These are phyloP conservation scores for Aptenodytes forsteri DNA, from an alignment of 2,113 vertebrate species.

Conservation along the genomic window DNA sequence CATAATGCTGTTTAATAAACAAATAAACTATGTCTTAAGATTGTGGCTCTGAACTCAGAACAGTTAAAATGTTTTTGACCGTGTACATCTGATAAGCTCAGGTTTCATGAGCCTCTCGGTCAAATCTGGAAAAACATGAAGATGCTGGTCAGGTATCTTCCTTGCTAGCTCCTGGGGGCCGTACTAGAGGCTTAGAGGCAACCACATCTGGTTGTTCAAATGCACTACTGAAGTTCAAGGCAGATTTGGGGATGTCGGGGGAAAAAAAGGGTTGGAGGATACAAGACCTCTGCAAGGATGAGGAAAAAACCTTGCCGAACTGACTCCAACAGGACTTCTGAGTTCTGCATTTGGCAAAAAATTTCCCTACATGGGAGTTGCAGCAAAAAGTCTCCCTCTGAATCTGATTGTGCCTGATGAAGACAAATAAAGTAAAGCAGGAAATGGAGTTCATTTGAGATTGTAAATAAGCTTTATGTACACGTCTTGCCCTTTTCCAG, in stretches of 20 bases:
- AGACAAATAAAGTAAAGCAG: background rate
- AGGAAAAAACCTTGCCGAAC: background rate
- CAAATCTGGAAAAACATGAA: background rate
- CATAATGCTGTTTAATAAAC: conserved; percentile 55
- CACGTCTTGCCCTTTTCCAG: background rate
- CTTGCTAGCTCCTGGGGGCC: background rate
- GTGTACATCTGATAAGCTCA: background rate
- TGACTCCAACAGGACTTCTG: background rate
- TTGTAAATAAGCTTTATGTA: background rate
- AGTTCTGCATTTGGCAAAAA: background rate
- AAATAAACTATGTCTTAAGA: conserved; percentile 13
- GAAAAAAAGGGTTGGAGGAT: background rate
- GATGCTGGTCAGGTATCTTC: background rate
- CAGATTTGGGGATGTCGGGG: background rate
- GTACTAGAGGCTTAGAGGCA: background rate
- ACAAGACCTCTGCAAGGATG: background rate
- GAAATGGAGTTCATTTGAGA: background rate
- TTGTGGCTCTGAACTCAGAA: background rate
- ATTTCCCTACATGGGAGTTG: background rate
- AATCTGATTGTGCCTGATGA: background rate
- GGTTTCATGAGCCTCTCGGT: background rate
- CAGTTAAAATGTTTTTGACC: conserved; percentile 20
- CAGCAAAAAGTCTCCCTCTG: background rate
- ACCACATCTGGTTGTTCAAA: background rate
- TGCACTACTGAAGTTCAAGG: background rate